phyloP scores from a whole-genome alignment of 1,140 invertebrate genomes.

The Dreissena polymorpha region DNA sequence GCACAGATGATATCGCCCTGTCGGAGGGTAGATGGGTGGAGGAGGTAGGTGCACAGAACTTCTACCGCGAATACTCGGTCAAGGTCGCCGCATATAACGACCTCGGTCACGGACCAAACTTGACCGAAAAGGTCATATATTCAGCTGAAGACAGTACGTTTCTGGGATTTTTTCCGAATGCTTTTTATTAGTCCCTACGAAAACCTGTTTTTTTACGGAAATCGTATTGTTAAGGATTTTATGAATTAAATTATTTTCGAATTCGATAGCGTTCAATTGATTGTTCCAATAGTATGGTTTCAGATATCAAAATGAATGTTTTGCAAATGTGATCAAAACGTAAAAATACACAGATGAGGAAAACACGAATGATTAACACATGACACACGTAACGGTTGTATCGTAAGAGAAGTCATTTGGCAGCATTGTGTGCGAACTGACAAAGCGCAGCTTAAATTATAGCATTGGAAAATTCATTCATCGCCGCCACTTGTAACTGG shows the following conservation, averaged over 20 bases:
- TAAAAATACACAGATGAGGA: no score
- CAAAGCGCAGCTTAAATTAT: no score
- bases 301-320: no score
- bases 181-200: background rate
- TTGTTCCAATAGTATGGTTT: no score
- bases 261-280: background rate
- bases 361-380: no score
- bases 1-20: background rate
- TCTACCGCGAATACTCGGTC: constrained; percentile 94
- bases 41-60: constrained; percentile 87
- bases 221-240: background rate
- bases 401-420: no score
- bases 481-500: no score
- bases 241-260: background rate
- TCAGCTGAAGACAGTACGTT: constrained; percentile 90
- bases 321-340: no score
- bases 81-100: constrained; percentile 92
- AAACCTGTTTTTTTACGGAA: background rate
- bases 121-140: constrained; percentile 87
- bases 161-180: background rate
- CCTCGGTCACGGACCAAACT: constrained; percentile 90
- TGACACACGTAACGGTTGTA: no score
- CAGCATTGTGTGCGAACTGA: no score
- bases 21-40: constrained; percentile 23
- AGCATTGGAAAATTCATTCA: no score